phyloP scores from a whole-genome alignment of 2,888 invertebrate genomes.

The Campoletis raptor region DNA sequence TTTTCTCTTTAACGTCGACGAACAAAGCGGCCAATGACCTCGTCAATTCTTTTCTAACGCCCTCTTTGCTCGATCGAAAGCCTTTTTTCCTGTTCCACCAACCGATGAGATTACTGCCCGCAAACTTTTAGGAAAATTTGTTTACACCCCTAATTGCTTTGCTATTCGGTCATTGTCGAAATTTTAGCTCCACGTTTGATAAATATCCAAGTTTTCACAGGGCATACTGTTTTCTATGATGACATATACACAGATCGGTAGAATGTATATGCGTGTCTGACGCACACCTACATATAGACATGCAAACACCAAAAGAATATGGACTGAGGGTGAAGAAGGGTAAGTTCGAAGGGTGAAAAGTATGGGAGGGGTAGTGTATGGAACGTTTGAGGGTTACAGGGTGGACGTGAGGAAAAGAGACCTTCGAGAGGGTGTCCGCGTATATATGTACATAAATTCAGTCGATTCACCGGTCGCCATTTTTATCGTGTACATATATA shows the following conservation, averaged over 20 bases:
- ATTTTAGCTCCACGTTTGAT: constrained; percentile 34
- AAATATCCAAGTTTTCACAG: constrained; percentile 45
- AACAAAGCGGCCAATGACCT: constrained; percentile 46
- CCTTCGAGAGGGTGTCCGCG: constrained; percentile 54
- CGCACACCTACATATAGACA: not conserved
- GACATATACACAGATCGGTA: constrained; percentile 21
- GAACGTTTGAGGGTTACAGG: constrained; percentile 15
- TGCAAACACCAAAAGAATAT: constrained; percentile 27
- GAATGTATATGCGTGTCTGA: constrained; percentile 50
- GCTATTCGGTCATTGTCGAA: not conserved
- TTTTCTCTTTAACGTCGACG: constrained; percentile 17
- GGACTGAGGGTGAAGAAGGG: constrained; percentile 16
- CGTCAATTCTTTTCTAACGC: constrained; percentile 6
- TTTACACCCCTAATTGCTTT: constrained; percentile 26
- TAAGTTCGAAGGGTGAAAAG: constrained; percentile 31
- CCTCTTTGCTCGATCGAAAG: not conserved
- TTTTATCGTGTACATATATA: constrained; percentile 52
- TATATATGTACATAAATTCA: constrained; percentile 51
- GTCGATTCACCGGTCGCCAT: constrained; percentile 67
- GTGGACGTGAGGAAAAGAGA: constrained; percentile 14
- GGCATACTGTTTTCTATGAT: constrained; percentile 13
- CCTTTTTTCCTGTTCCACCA: not conserved
- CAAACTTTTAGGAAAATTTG: constrained; percentile 47
- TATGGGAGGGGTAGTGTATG: not conserved
- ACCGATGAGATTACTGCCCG: not conserved